Evolutionary conservation across 2,113 vertebrate genomes (phyloP).

Genomic region (Garra rufa): DNA sequence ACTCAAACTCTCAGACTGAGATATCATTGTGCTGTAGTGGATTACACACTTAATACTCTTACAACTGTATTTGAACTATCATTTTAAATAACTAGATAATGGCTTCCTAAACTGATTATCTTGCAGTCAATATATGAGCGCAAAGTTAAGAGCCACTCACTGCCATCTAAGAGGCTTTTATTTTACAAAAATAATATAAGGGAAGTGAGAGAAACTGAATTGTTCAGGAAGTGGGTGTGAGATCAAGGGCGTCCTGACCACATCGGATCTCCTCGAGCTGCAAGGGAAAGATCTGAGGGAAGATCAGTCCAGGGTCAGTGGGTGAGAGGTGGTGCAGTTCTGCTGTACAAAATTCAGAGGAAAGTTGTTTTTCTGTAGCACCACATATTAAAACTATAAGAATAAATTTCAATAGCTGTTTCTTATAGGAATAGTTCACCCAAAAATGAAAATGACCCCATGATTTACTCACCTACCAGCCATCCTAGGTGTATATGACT

Average conservation of each 20-base stretch:
- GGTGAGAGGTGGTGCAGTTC: constrained; percentile 1
- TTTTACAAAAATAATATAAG: background rate
- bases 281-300: background rate
- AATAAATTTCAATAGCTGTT: no score
- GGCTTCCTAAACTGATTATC: background rate
- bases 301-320: background rate
- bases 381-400: background rate
- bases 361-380: background rate
- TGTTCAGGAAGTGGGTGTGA: constrained; percentile 16
- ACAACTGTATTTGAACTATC: constrained; percentile 4
- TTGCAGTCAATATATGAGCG: background rate
- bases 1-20: constrained; percentile 29
- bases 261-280: background rate
- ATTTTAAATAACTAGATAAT: constrained; percentile 26
- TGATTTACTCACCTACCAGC: no score
- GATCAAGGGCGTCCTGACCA: background rate
- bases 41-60: constrained; percentile 19
- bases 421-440: no score
- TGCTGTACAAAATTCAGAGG: background rate
- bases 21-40: constrained; percentile 19
- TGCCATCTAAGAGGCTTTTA: constrained; percentile 21
- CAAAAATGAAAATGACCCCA: no score
- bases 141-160: background rate
- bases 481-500: no score
- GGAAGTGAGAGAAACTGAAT: background rate